phyloP scores from a whole-genome alignment of 92 coral and sea anemone species.

The Metridium senile region DNA sequence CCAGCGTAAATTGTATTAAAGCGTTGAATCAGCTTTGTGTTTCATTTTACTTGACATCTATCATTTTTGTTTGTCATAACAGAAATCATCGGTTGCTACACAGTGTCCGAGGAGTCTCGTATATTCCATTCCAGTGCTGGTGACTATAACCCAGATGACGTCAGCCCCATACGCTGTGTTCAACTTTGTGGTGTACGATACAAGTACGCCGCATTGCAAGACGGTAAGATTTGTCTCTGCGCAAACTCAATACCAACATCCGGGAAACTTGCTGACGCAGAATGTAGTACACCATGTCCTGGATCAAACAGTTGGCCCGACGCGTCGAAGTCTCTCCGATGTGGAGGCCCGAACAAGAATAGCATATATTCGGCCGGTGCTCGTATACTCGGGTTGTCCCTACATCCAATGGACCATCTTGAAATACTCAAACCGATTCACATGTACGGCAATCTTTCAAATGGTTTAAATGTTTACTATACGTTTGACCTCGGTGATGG shows the following conservation, averaged over 20 bases:
- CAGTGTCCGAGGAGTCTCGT: slow-evolving; percentile 56
- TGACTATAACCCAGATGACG: slow-evolving; percentile 65
- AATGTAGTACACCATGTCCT: slow-evolving; percentile 67
- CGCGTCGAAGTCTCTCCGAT: slow-evolving; percentile 45
- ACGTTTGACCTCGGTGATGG: slow-evolving; percentile 80
- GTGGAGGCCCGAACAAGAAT: slow-evolving; percentile 69
- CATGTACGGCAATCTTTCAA: slow-evolving; percentile 54
- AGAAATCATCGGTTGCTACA: slow-evolving; percentile 83
- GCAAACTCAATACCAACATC: slow-evolving; percentile 57
- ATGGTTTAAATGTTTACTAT: slow-evolving; percentile 67
- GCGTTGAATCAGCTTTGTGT: background rate
- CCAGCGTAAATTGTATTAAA: no score
- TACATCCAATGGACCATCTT: slow-evolving; percentile 32
- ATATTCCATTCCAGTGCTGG: slow-evolving; percentile 79
- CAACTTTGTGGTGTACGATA: slow-evolving; percentile 72
- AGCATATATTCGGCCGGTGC: slow-evolving; percentile 74
- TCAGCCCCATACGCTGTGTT: slow-evolving; percentile 83
- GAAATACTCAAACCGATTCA: slow-evolving; percentile 53
- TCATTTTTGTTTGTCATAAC: background rate
- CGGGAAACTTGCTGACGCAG: slow-evolving; percentile 60
- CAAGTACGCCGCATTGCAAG: slow-evolving; percentile 81
- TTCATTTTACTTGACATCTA: background rate
- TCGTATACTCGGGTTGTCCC: slow-evolving; percentile 73
- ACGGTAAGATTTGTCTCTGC: slow-evolving; percentile 77
- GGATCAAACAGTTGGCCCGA: slow-evolving; percentile 51